These are phyloP conservation scores for Branchellion lobata DNA, from an alignment of 2,888 invertebrate species.

Conservation along the genomic window DNA sequence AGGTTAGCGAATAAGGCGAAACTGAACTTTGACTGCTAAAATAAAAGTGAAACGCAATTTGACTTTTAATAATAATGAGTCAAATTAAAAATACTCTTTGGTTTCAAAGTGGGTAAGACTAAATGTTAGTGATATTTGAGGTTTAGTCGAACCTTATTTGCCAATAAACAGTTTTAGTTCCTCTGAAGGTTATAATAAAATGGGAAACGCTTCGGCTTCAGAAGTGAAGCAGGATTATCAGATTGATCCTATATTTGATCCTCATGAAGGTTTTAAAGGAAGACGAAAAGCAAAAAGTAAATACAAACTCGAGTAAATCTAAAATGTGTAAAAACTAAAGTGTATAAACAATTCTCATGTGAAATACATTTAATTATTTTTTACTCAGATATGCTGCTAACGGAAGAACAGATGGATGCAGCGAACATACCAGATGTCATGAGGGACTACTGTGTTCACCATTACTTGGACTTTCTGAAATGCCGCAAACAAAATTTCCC, in stretches of 20 bases:
- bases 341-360: no score
- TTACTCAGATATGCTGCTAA: not conserved
- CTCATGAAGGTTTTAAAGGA: conserved; percentile 19
- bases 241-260: conserved; percentile 12
- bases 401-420: conserved; percentile 16
- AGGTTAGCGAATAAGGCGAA: no score
- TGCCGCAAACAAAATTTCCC: not conserved
- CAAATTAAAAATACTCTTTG: no score
- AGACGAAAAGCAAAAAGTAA: conserved; percentile 7
- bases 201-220: not conserved
- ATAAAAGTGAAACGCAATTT: no score
- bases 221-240: not conserved
- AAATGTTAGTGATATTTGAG: no score
- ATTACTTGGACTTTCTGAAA: not conserved
- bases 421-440: not conserved
- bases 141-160: not conserved
- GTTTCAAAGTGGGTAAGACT: no score
- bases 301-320: no score
- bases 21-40: no score
- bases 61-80: no score
- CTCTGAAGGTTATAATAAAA: not conserved
- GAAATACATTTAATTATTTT: no score
- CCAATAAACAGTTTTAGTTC: not conserved
- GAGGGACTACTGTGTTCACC: conserved; percentile 7
- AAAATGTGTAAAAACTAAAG: no score